Evolutionary conservation across 1,140 invertebrate species (phyloP).

Genomic region (Centruroides vittatus): DNA sequence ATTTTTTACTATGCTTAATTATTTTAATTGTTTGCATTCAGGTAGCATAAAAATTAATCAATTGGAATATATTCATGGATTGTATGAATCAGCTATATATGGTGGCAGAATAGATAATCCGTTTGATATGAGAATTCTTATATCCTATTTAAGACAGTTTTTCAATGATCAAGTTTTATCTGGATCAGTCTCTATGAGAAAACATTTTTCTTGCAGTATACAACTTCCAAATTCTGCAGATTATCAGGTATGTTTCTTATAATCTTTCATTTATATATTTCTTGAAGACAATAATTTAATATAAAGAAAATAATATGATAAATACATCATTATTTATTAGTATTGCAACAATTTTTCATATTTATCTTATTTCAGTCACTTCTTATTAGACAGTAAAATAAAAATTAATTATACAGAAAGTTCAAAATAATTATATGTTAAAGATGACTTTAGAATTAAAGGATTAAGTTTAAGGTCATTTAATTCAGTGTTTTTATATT

Average conservation of each 20-base stretch:
- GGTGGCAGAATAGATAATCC: conserved; percentile 73
- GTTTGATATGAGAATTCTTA: conserved; percentile 56
- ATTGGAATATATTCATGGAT: conserved; percentile 64
- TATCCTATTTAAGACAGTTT: conserved; percentile 55
- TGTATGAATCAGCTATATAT: conserved; percentile 69
- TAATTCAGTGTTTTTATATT: no score
- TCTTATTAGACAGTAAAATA: no score
- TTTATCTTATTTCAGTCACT: no score
- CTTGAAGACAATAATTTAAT: no score
- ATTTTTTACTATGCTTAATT: neutral
- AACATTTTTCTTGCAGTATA: conserved; percentile 35
- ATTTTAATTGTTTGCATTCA: neutral
- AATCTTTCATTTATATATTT: conserved; percentile 6
- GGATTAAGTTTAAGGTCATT: no score
- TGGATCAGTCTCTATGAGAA: conserved; percentile 38
- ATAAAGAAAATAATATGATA: no score
- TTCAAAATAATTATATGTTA: no score
- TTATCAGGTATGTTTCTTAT: conserved; percentile 28
- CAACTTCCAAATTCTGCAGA: conserved; percentile 36
- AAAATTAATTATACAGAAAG: no score
- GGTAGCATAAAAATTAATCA: conserved; percentile 26
- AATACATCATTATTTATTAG: no score
- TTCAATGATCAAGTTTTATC: conserved; percentile 42
- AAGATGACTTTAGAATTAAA: no score
- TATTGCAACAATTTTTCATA: no score